These are phyloP conservation scores for Sphyrna mokarran DNA, from an alignment of 2,113 vertebrate genomes.

Conservation along the genomic window DNA sequence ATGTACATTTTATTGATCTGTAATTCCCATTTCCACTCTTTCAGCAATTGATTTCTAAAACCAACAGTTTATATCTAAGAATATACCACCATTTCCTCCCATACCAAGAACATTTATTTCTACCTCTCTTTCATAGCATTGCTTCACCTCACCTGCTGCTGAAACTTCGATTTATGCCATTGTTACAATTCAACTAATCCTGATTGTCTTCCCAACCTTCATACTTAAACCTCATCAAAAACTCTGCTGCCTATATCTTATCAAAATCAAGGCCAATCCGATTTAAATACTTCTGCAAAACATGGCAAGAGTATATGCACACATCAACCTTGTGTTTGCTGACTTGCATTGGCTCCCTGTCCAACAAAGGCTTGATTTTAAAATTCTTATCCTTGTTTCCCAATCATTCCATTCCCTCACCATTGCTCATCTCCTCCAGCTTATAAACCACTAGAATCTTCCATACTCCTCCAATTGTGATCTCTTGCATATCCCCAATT, in stretches of 20 bases:
- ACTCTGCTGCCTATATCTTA: background rate
- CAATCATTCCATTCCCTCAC: background rate
- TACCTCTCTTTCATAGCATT: background rate
- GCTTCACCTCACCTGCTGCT: background rate
- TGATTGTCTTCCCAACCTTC: background rate
- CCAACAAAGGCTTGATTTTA: background rate
- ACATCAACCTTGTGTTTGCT: background rate
- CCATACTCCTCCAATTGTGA: background rate
- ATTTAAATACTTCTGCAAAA: background rate
- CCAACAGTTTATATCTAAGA: background rate
- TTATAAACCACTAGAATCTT: background rate
- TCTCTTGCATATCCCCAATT: background rate
- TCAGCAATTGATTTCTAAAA: background rate
- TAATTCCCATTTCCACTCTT: background rate
- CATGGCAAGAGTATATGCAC: background rate
- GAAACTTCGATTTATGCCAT: background rate
- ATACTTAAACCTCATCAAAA: background rate
- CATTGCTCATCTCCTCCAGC: background rate
- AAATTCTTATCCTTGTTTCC: background rate
- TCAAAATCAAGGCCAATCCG: too few relatives aligned
- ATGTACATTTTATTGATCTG: background rate
- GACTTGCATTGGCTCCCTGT: background rate
- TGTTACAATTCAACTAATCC: background rate
- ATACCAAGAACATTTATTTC: background rate
- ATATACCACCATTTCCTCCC: background rate